Base-by-base conservation (phyloP, 2,888 invertebrate species). In the Pyrochroa serraticornis region DNA sequence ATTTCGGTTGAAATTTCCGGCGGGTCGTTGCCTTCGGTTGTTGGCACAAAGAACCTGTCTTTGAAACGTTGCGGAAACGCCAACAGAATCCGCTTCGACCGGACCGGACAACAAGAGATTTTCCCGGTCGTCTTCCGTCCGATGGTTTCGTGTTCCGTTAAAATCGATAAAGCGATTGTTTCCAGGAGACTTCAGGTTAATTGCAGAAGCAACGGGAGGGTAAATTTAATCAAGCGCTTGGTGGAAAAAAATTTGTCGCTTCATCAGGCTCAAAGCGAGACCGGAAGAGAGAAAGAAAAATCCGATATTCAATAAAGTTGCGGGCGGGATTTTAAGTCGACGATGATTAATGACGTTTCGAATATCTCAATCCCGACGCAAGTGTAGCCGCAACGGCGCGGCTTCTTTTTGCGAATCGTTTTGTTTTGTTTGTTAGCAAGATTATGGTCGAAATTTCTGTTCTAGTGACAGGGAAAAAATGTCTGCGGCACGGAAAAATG, bases 331-430 rank as follows among this genome's bases (percentile, higher is more conserved):
- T 22, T 22, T 22, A 22, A 43, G 12, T 9, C 10, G 13, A 43
- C 37, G 44, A 53, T 53, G 53, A 53, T 53, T 53, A 53, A 53
- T 53, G 53, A 13, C 31, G 13, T 53, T 46, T 53, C 41, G 35
- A 53, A 53, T 46, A 39, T 53, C 53, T 53, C 46, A 41, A 46
- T 53, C 46, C n/a, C 22, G 22, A 5, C 22, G 22, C 9, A 36
- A 35, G 39, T 53, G 44, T 12, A 32, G 50, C 42, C 8, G 50
- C 37, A 31, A 44, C 32, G 34, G 31, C 22, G 22, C 30, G 53
- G 47, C 54, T 55, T 43, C 43, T 35, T 36, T 33, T 22, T 14
- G 34, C 22, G 32, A 53, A 41, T 46, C 53, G 53, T 46, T 53
- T 46, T 32, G 31, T 42, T 14, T 42, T 42, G 22, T 31, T 42